phyloP scores from a whole-genome alignment of 2,113 vertebrate species.

The Eudyptes chrysolophus region DNA sequence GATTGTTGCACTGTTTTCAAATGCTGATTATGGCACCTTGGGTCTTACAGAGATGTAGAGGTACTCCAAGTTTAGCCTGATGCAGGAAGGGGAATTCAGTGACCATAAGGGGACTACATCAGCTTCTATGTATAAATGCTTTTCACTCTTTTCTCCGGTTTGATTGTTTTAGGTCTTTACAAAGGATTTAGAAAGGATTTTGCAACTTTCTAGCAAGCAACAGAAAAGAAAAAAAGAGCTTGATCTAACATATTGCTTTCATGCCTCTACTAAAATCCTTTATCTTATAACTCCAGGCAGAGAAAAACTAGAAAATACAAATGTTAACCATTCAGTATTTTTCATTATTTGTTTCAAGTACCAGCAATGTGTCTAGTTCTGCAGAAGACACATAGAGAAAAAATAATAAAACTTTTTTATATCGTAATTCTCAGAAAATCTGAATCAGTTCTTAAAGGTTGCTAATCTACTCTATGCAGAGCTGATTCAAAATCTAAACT shows the following conservation, averaged over 20 bases:
- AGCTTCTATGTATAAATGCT: not conserved
- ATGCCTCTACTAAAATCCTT: not conserved
- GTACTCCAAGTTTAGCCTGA: not conserved
- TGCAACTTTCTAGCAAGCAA: constrained; percentile 8
- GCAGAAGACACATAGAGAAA: not conserved
- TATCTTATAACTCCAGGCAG: not conserved
- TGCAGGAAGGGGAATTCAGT: not conserved
- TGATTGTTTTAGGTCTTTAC: not conserved
- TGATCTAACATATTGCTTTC: not conserved
- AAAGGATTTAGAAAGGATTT: constrained; percentile 34
- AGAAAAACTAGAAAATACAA: not conserved
- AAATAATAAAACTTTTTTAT: not conserved
- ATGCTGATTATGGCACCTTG: not conserved
- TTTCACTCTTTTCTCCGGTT: not conserved
- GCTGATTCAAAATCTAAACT: not conserved
- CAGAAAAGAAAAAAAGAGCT: not conserved
- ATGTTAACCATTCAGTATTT: not conserved
- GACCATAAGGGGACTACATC: not conserved
- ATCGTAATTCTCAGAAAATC: not conserved
- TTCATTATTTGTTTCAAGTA: constrained; percentile 7
- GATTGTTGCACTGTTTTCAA: not conserved
- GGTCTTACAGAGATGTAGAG: not conserved
- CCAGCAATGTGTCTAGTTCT: not conserved
- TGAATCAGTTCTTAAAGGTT: not conserved
- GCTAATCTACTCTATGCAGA: not conserved